phyloP scores from a whole-genome alignment of 2,797 vertebrate genomes.

The Podarcis lilfordi region DNA sequence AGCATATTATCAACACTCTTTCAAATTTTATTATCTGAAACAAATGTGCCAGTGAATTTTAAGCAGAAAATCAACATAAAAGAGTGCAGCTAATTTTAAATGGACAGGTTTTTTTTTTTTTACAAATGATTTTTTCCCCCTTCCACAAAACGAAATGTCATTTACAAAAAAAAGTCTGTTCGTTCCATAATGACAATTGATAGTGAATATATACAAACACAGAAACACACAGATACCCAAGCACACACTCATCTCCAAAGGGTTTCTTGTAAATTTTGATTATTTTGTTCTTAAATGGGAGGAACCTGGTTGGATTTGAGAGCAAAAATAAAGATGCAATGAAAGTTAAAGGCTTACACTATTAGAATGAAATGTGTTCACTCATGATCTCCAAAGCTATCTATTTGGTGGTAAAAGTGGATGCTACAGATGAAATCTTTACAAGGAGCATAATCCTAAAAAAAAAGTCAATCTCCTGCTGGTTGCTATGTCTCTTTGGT shows the following conservation, averaged over 20 bases:
- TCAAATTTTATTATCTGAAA: slow-evolving; percentile 74
- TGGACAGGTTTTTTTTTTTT: slow-evolving; percentile 34
- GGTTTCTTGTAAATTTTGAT: neutral
- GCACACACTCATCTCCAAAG: neutral
- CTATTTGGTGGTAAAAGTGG: slow-evolving; percentile 73
- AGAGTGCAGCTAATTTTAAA: slow-evolving; percentile 65
- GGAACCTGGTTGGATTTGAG: slow-evolving; percentile 53
- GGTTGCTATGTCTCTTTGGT: slow-evolving; percentile 82
- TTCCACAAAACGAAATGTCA: slow-evolving; percentile 35
- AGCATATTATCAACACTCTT: slow-evolving; percentile 55
- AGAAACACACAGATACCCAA: neutral
- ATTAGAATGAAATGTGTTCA: slow-evolving; percentile 56
- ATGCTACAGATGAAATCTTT: slow-evolving; percentile 77
- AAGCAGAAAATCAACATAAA: slow-evolving; percentile 70
- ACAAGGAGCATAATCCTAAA: slow-evolving; percentile 76
- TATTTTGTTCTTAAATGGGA: slow-evolving; percentile 43
- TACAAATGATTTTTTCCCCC: slow-evolving; percentile 39
- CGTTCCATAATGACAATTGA: slow-evolving; percentile 37
- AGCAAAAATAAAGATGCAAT: slow-evolving; percentile 62
- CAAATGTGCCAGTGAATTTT: slow-evolving; percentile 66
- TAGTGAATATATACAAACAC: neutral
- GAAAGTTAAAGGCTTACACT: slow-evolving; percentile 71
- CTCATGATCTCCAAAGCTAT: slow-evolving; percentile 67
- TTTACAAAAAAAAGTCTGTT: slow-evolving; percentile 67
- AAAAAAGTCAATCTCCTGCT: slow-evolving; percentile 78